These are phyloP conservation scores for Pangasianodon gigas DNA, from an alignment of 2,113 vertebrate species.

Conservation along the genomic window DNA sequence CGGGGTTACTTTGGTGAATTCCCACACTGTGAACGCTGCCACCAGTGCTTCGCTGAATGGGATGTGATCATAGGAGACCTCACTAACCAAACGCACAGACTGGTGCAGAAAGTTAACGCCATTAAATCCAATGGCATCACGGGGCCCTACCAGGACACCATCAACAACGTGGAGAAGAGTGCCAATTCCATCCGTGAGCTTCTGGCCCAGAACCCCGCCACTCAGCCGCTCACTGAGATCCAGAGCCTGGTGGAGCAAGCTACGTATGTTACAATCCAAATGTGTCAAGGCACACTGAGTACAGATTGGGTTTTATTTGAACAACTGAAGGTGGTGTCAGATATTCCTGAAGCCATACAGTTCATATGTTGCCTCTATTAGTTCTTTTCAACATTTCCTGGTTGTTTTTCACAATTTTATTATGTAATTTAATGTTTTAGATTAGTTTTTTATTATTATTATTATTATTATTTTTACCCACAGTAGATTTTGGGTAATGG, in stretches of 20 bases:
- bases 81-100: conserved; percentile 85
- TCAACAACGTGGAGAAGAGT: conserved; percentile 82
- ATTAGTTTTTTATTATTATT: background rate
- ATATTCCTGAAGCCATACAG: conserved; percentile 1
- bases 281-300: background rate
- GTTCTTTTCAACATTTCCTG: background rate
- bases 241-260: conserved; percentile 88
- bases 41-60: conserved; percentile 93
- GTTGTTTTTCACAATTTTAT: background rate
- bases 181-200: conserved; percentile 77
- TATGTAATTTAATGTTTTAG: background rate
- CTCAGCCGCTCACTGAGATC: conserved; percentile 86
- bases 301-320: background rate
- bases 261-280: conserved; percentile 74
- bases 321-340: background rate
- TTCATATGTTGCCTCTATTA: background rate
- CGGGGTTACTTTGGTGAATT: conserved; percentile 88
- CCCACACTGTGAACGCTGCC: conserved; percentile 86
- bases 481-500: background rate
- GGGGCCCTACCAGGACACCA: conserved; percentile 83
- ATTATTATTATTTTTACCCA: too few relatives aligned
- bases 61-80: conserved; percentile 81
- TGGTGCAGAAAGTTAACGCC: conserved; percentile 85
- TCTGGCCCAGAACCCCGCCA: conserved; percentile 84
- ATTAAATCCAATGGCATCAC: conserved; percentile 85